phyloP scores from a whole-genome alignment of 1,140 invertebrate genomes.

The Camponotus floridanus region DNA sequence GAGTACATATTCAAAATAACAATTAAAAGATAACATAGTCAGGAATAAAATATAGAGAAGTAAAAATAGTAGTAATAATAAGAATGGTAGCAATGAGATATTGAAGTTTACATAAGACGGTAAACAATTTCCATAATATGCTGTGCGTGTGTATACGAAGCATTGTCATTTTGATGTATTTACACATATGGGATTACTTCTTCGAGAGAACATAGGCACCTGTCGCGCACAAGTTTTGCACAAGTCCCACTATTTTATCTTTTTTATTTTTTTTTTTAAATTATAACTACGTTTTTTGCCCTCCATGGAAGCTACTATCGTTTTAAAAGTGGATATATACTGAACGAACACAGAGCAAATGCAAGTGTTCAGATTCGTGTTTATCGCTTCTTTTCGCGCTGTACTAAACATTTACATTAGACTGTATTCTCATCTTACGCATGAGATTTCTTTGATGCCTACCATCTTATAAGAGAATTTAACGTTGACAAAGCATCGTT shows the following conservation, averaged over 20 bases:
- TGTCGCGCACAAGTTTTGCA: background rate
- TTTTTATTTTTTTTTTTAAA: slow-evolving; percentile 19
- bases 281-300: slow-evolving; percentile 45
- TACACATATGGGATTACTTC: slow-evolving; percentile 63
- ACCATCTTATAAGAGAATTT: too few species aligned
- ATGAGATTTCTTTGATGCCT: too few species aligned
- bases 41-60: slow-evolving; percentile 54
- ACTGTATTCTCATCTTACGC: too few species aligned
- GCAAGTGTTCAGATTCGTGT: too few species aligned
- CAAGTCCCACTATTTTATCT: slow-evolving; percentile 8
- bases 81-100: slow-evolving; percentile 58
- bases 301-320: slow-evolving; percentile 35
- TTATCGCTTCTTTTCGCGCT: too few species aligned
- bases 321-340: too few species aligned
- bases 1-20: slow-evolving; percentile 40
- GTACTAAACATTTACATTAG: too few species aligned
- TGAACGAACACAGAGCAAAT: too few species aligned
- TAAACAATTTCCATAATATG: slow-evolving; percentile 45
- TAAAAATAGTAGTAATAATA: slow-evolving; percentile 34
- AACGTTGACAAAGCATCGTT: too few species aligned
- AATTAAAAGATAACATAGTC: slow-evolving; percentile 52
- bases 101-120: slow-evolving; percentile 52
- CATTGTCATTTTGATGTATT: slow-evolving; percentile 60
- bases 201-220: slow-evolving; percentile 26
- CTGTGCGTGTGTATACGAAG: slow-evolving; percentile 50